Evolutionary conservation across 2,113 vertebrate species (phyloP).

Genomic region (Crypturellus undulatus): DNA sequence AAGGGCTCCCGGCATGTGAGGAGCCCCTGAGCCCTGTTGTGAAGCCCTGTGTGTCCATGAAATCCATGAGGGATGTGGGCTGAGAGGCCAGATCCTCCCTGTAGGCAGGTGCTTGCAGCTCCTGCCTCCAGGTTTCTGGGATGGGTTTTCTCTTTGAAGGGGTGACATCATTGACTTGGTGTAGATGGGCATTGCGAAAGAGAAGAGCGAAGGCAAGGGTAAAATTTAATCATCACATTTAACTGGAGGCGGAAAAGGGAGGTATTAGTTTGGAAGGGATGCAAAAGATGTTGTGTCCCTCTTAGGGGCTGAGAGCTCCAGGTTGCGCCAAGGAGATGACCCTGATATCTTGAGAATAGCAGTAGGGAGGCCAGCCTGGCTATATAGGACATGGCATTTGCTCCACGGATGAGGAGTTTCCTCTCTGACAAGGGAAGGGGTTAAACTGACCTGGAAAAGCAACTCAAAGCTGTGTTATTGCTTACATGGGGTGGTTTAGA

Average conservation of each 20-base stretch:
- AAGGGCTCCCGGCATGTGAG: background rate
- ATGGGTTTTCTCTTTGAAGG: background rate
- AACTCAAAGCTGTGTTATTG: background rate
- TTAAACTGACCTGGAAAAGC: background rate
- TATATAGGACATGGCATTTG: rapidly evolving
- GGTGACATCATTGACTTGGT: background rate
- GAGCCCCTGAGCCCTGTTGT: background rate
- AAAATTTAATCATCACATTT: background rate
- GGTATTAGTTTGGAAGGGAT: background rate
- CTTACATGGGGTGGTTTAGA: background rate
- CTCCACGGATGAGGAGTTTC: background rate
- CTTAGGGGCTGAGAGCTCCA: background rate
- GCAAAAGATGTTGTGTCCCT: background rate
- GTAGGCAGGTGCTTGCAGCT: background rate
- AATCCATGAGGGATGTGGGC: background rate
- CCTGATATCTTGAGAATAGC: too few relatives aligned
- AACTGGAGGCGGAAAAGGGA: background rate
- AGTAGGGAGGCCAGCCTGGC: background rate
- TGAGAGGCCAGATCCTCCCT: background rate
- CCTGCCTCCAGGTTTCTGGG: background rate
- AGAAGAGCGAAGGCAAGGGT: background rate
- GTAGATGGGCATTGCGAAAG: background rate
- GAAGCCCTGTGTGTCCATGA: background rate
- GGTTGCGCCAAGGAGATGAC: background rate
- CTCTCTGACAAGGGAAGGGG: background rate